Evolutionary conservation across 2,113 vertebrate genomes (phyloP).

Genomic region (Gadus chalcogrammus): DNA sequence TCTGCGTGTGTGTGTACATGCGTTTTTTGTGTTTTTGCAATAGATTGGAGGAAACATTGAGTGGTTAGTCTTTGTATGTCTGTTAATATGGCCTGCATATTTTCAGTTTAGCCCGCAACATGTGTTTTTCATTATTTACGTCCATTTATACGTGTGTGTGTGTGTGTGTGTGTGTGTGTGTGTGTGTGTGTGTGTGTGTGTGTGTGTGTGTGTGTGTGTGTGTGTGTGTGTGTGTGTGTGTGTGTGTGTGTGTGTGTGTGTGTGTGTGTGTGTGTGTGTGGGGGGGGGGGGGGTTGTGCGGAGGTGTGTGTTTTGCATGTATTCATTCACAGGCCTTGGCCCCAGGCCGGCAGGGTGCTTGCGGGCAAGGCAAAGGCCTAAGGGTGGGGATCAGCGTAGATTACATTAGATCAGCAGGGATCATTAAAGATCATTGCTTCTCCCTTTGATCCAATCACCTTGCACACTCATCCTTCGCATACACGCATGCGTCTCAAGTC

Average conservation of each 20-base stretch:
- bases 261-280: neutral
- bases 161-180: conserved; percentile 13
- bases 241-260: too few relatives aligned
- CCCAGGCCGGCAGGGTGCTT: conserved; percentile 28
- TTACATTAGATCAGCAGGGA: conserved; percentile 46
- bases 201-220: too few relatives aligned
- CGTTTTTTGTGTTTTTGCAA: conserved; percentile 5
- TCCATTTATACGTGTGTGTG: too few relatives aligned
- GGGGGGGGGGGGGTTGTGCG: too few relatives aligned
- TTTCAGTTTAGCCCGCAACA: too few relatives aligned
- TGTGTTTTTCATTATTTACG: too few relatives aligned
- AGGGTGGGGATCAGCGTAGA: conserved; percentile 35
- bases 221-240: too few relatives aligned
- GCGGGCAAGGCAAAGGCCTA: conserved; percentile 26
- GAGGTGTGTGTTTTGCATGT: conserved; percentile 1
- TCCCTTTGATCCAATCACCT: conserved; percentile 50
- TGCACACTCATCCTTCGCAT: conserved; percentile 15
- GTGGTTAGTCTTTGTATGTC: too few relatives aligned
- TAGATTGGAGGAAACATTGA: neutral
- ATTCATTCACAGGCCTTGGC: conserved; percentile 41
- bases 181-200: too few relatives aligned
- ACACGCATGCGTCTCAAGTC: conserved; percentile 13
- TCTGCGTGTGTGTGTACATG: conserved; percentile 4
- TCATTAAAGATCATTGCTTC: conserved; percentile 40
- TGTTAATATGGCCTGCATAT: too few relatives aligned